These are phyloP conservation scores for human DNA, from an alignment of 2,113 vertebrate species.

Conservation along the genomic window GRCh38 chr7:46056001-46056500, in stretches of 20 bases:
- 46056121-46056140: neutral
- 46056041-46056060: neutral
- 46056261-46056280: neutral
- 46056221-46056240: neutral
- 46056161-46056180: neutral
- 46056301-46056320: neutral
- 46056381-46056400: neutral
- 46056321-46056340: neutral
- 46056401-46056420: neutral
- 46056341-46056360: neutral
- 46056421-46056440: neutral
- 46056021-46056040: neutral
- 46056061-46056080: neutral
- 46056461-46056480: neutral
- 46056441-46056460: neutral
- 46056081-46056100: neutral
- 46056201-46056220: neutral
- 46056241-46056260: neutral
- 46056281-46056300: neutral
- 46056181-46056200: neutral
- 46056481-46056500: neutral
- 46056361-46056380: neutral
- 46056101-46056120: neutral
- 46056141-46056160: neutral
- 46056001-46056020: neutral